Evolutionary conservation across 2,888 invertebrate species (phyloP).

Genomic region (Cephus sareptanus): DNA sequence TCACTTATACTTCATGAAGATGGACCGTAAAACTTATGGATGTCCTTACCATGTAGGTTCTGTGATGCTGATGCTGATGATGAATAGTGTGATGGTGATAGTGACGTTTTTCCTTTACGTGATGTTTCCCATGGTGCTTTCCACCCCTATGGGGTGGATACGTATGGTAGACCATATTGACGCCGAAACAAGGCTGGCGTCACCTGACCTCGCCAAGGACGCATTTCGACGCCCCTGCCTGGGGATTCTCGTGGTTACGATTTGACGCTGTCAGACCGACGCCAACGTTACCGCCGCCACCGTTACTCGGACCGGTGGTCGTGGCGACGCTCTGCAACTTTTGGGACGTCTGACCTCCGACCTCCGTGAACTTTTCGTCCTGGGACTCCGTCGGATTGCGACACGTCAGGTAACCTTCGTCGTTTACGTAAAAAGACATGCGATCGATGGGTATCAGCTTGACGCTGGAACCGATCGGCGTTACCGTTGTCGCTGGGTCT

Average conservation of each 20-base stretch:
- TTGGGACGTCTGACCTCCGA: constrained; percentile 1
- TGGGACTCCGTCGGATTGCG: constrained; percentile 35
- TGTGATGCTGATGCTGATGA: constrained; percentile 60
- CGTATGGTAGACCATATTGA: constrained; percentile 61
- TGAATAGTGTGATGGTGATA: constrained; percentile 59
- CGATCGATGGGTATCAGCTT: constrained; percentile 45
- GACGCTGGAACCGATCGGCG: constrained; percentile 56
- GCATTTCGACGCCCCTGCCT: constrained; percentile 29
- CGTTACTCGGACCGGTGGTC: constrained; percentile 1
- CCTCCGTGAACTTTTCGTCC: constrained; percentile 12
- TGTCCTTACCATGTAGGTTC: constrained; percentile 57
- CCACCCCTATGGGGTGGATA: constrained; percentile 61
- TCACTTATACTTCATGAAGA: no score
- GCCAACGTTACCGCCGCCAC: constrained; percentile 14
- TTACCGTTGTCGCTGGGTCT: constrained; percentile 62
- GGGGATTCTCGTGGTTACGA: constrained; percentile 34
- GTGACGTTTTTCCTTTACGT: constrained; percentile 59
- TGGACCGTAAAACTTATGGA: no score
- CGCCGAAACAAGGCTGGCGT: constrained; percentile 63
- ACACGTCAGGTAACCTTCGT: constrained; percentile 46
- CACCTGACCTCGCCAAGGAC: constrained; percentile 52
- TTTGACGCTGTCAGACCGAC: constrained; percentile 14
- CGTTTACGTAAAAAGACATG: constrained; percentile 33
- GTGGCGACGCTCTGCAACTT: not conserved
- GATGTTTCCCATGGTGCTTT: constrained; percentile 60